Conservation (phyloP, 1,140 invertebrate genomes). For the Drosophila setifemur region DNA sequence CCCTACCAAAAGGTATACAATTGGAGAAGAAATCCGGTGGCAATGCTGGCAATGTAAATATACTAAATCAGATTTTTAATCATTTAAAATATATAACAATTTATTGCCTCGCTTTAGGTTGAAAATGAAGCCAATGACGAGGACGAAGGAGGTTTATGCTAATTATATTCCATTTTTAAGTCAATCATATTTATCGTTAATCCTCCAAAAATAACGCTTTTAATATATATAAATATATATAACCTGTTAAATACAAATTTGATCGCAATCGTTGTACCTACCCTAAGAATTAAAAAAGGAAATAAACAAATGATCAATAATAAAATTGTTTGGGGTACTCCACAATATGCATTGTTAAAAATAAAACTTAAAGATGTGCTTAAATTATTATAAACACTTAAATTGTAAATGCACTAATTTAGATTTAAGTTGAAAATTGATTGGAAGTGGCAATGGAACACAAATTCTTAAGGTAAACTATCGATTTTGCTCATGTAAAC, state of each 20-base stretch:
- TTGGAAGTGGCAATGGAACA: no score
- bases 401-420: no score
- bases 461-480: no score
- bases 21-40: constrained; percentile 32
- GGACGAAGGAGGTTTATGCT: constrained; percentile 42
- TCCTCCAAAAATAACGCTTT: constrained; percentile 21
- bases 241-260: constrained; percentile 33
- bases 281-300: constrained; percentile 9
- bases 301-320: background rate
- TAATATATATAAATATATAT: no score
- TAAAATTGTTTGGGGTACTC: background rate
- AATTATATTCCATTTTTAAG: constrained; percentile 13
- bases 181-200: constrained; percentile 40
- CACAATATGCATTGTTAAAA: background rate
- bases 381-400: no score
- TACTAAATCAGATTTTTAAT: background rate
- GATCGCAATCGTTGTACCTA: constrained; percentile 30
- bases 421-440: no score
- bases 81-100: no score
- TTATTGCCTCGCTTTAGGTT: no score
- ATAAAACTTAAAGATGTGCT: no score
- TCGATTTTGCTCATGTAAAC: no score
- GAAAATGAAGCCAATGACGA: constrained; percentile 23
- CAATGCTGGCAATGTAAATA: constrained; percentile 23
- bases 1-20: constrained; percentile 86